phyloP scores from a whole-genome alignment of 2,888 invertebrate genomes.

The Pachydiplax longipennis region DNA sequence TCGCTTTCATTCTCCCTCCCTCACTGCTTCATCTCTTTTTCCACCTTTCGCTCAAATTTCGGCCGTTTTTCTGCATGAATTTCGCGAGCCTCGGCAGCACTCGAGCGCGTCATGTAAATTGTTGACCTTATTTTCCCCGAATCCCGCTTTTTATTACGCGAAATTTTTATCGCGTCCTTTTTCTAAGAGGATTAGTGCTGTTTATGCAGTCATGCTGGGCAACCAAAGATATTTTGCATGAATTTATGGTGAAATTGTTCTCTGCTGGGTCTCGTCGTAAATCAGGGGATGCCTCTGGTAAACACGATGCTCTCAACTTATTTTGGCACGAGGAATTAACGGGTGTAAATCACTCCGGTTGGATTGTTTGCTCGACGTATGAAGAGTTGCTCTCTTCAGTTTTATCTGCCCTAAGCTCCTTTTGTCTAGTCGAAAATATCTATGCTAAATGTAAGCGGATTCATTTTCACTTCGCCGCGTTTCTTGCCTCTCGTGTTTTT shows the following conservation, averaged over 20 bases:
- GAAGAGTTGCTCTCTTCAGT: neutral
- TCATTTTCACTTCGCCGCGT: neutral
- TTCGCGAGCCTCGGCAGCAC: neutral
- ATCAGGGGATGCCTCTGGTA: neutral
- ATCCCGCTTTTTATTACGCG: neutral
- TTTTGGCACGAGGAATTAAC: slow-evolving; percentile 10
- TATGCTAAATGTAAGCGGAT: neutral
- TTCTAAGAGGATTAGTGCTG: neutral
- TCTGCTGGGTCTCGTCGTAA: neutral
- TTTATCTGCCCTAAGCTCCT: neutral
- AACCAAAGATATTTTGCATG: too few relatives aligned
- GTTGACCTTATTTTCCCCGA: neutral
- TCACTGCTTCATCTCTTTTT: neutral
- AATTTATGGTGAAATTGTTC: neutral
- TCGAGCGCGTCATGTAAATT: neutral
- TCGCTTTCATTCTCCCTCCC: neutral
- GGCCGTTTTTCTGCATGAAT: neutral
- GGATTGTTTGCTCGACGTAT: slow-evolving; percentile 3
- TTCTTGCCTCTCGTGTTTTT: neutral
- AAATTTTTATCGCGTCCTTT: neutral
- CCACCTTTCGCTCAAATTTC: neutral
- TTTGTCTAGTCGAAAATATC: neutral
- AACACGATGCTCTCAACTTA: neutral
- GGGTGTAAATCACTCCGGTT: slow-evolving; percentile 18
- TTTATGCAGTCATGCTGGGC: neutral